Evolutionary conservation across 2,888 invertebrate species (phyloP).

Genomic region (Drosophila eohydei): DNA sequence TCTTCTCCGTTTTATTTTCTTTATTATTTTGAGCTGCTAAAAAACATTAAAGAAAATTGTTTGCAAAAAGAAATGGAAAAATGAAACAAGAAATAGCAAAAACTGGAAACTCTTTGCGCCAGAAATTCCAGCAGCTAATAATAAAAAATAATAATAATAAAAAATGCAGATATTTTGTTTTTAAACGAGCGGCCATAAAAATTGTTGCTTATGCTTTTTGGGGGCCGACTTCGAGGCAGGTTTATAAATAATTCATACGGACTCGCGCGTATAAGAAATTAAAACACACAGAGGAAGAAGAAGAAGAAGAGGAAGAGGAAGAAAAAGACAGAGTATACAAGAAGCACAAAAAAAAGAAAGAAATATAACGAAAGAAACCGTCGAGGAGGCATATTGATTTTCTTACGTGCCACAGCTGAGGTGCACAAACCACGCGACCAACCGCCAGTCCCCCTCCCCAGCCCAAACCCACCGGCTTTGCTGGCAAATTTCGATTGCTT

Average conservation of each 20-base stretch:
- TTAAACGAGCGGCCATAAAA: conserved; percentile 63
- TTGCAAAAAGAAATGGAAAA: conserved; percentile 17
- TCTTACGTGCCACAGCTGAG: conserved; percentile 52
- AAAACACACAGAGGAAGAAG: conserved; percentile 30
- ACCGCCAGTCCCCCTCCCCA: neutral
- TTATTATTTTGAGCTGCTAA: conserved; percentile 20
- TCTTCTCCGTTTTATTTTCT: neutral
- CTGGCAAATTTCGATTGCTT: conserved; percentile 55
- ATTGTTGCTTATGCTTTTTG: conserved; percentile 71
- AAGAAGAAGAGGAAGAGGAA: neutral
- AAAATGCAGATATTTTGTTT: conserved; percentile 55
- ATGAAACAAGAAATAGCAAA: neutral
- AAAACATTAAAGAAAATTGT: conserved; percentile 52
- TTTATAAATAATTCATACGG: conserved; percentile 78
- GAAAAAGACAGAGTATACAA: conserved; percentile 6
- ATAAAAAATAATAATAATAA: conserved; percentile 63
- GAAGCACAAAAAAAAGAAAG: conserved; percentile 12
- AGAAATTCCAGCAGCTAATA: conserved; percentile 74
- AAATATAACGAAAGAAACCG: conserved; percentile 33
- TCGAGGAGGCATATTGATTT: conserved; percentile 75
- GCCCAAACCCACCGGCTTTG: neutral
- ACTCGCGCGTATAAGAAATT: conserved; percentile 70
- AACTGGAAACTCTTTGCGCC: conserved; percentile 54
- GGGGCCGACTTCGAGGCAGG: conserved; percentile 41
- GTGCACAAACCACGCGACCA: conserved; percentile 34